Conservation (phyloP, 2,888 invertebrate species). For the Nasonovia ribisnigri region DNA sequence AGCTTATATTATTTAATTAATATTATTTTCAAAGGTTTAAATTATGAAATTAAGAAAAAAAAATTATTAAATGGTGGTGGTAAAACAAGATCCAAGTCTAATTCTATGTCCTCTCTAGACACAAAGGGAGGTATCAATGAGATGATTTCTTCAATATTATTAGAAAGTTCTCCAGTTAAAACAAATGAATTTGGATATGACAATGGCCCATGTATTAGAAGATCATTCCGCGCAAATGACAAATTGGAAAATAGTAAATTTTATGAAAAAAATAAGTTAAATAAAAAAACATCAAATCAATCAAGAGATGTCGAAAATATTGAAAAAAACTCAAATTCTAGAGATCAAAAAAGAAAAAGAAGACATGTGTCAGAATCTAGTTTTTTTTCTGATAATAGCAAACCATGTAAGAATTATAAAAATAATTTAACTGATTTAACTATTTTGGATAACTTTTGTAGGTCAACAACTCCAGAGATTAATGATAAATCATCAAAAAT, state of each 20-base stretch:
- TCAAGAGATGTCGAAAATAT: neutral
- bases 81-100: conserved; percentile 25
- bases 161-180: neutral
- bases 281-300: conserved; percentile 4
- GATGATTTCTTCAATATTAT: neutral
- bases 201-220: conserved; percentile 5
- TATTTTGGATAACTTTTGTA: no score
- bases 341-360: conserved; percentile 25
- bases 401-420: neutral
- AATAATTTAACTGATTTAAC: neutral
- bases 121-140: neutral
- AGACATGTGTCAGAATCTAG: conserved; percentile 50
- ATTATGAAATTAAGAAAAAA: neutral
- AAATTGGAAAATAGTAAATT: conserved; percentile 22
- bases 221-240: conserved; percentile 42
- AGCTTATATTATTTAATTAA: neutral
- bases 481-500: no score
- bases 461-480: no score
- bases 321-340: neutral
- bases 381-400: conserved; percentile 37
- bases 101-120: conserved; percentile 39
- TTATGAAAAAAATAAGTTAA: neutral
- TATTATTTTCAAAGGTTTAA: conserved; percentile 16
- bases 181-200: neutral
- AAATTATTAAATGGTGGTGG: neutral